Base-by-base conservation (phyloP, 2,113 vertebrate genomes). In the Dinomys branickii region DNA sequence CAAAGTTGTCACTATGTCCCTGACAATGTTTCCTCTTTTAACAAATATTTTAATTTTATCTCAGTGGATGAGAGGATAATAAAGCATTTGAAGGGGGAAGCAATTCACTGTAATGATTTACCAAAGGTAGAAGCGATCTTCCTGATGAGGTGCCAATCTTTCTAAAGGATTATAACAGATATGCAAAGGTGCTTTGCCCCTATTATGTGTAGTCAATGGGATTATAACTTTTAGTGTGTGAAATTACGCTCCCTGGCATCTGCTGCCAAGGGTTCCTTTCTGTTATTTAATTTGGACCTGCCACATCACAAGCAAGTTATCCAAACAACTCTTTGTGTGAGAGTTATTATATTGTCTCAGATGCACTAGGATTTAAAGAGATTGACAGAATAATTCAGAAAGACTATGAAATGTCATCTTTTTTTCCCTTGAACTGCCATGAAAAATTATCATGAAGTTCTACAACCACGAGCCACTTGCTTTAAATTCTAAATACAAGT, bases 171-270 rank as follows among this genome's bases (percentile, higher is more conserved):
- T 65, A 41, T 47, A 85, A 54, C 38, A 77, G 65, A 19, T 71
- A 65, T 28, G 33, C 63, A 65, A 91, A 97, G 87, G 44, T 90
- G 95, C 11, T 67, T 92, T 90, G 54, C 44, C 67, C 67, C 59
- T 71, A 61, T 97, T 90, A 26, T 93, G 56, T 89, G 54, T 59
- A 38, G 93, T 77, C 58, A 44, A 59, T 93, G 87, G 86, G 96
- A 93, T 97, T 41, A 95, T 92, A 95, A 88, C 94, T 94, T 90
- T 87, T 94, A 92, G 96, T 89, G 67, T 81, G 35, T 84, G 78
- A 92, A 90, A 93, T 75, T 88, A 97, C 90, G 84, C 9, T 75
- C 77, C 85, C 87, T 73, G 85, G 33, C 75, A 91, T 84, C 73
- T 81, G 20, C 83, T 93, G 89, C 71, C 58, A 91, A 85, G 38